Evolutionary conservation across 1,140 invertebrate genomes (phyloP), one percentile per base, ranked within the genome.

Genomic region (Cotesia vestalis): DNA sequence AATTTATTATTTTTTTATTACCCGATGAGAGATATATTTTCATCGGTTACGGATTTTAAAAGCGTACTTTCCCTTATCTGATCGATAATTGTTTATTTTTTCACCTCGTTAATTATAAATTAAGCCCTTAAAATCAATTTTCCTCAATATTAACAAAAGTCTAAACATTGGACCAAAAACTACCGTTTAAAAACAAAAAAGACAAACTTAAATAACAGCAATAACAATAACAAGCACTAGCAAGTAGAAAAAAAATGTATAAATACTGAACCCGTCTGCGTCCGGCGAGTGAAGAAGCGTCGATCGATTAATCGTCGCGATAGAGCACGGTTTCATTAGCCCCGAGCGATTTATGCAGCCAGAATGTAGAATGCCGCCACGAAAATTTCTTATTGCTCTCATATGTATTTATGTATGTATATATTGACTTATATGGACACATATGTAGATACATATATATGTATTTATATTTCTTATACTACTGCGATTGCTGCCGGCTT

Each of bases 271-370:
- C 51, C 62, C 62, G 62, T 64, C 40, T 6, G 62, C 62, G 62
- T 64, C 40, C 14, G 62, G 14, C 66, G 66, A 67, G 66, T 67
- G 70, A 75, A 69, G 67, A 78, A 79, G 78, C 70, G 77, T 73
- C 79, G 78, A 82, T 79, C 75, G 81, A 83, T 83, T 81, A 83
- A 81, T 82, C 78, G 80, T 75, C 62, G 76, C 74, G 80, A 81
- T 83, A 82, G 75, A 74, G 78, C 80, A 82, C 75, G 76, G 79
- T 83, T 83, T 81, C 81, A 82, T 82, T 83, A 82, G 75, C 74
- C 63, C 74, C 69, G 60, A 71, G 72, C 73, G 76, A 79, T 79
- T 79, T 78, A 75, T 78, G 52, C 40, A 52, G 66, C 66, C 40
- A 35, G 38, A 14, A 53, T 51, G 34, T 67, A 20, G 57, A 59